Base-by-base conservation (phyloP, 53 echinoderm and acorn worm species). In the Astropecten irregularis region DNA sequence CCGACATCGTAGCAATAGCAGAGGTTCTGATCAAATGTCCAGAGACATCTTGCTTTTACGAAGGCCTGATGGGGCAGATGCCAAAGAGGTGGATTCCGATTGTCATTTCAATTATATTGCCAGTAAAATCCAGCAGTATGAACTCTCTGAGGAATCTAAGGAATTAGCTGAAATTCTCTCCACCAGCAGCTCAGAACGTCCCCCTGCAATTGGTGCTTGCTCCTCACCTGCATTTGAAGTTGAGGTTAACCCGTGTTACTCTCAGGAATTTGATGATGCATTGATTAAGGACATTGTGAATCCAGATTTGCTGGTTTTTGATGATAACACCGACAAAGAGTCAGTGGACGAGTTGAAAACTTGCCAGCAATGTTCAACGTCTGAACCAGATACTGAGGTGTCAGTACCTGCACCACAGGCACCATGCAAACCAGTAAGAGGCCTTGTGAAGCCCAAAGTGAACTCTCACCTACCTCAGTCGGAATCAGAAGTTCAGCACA, bases 181-280 rank as follows among this genome's bases (percentile, higher is more conserved):
- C 55, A 49, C 81, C 6, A 82, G 90, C 25, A 90, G 82, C 83
- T 82, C 85, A 40, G 90, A 90, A 25, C 91, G 95, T 9, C 95
- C 95, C 40, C 95, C 95, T 34, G 93, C 93, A 3, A 95, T 95
- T 37, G 95, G 95, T 20, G 95, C 95, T 19, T 95, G 95, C 81
- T 88, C 95, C 37, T 88, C 93, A 20, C 95, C 95, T 26, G 83
- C 95, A 25, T 95, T 95, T 95, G 93, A 95, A 40, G 95, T 95
- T 16, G 95, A 95, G 60, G 77, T 93, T 3, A 95, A 95, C 66
- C 95, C 95, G 1, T 95, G 86, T 49, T 95, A 85, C 77, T 95
- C 93, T 31, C 95, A 95, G 63, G 95, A 95, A 70, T 91, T 82
- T 82, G 95, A 95, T 67, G 88, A 88, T 86, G 95, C 83, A 20